Evolutionary conservation across 1,140 invertebrate genomes (phyloP), one percentile per base, ranked within the genome.

Genomic region (Hirudo medicinalis): DNA sequence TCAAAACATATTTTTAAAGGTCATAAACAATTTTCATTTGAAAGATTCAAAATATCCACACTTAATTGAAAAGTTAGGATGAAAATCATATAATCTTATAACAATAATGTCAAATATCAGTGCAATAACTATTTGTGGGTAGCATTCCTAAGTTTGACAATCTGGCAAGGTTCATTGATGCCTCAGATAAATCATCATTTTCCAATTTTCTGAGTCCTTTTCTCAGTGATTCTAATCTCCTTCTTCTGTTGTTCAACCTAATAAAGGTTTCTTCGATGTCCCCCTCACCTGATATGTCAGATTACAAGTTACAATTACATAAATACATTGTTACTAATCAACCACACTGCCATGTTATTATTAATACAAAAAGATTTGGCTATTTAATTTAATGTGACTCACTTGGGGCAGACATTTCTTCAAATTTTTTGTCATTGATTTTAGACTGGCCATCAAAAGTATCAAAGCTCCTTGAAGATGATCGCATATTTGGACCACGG

Each of bases 231-330:
- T 63, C 57, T 15, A 63, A 32, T 32, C 29, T 63, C 57, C 57
- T 63, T 32, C 57, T 63, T n/a, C 57, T 63, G 22, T 63, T 32
- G 19, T 63, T 63, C 57, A 63, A 32, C 57, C 57, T 63, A 3
- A 32, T 9, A 63, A 25, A 63, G 4, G 57, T 63, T n/a, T 63
- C 57, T 49, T 49, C 43, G 11, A 49, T 49, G 13, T 49, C 43
- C 11, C 3, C 43, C 15, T 49, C 43, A 49, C 43, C 43, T 49
- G 43, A 13, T 17, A 49, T 17, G 15, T 49, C 11, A 49, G 43
- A 49, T 17, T 17, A 13, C 15, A 17, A 49, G 15, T 49, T 49
- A 17, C 0, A 13, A 49, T 15, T 0, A 11, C 1, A 11, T 5
- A 49, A 49, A 49, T 36, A 36, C 6, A 36, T 36, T 36, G 32